Base-by-base conservation (phyloP, 2,797 vertebrate genomes). In the Scarus forsteni region DNA sequence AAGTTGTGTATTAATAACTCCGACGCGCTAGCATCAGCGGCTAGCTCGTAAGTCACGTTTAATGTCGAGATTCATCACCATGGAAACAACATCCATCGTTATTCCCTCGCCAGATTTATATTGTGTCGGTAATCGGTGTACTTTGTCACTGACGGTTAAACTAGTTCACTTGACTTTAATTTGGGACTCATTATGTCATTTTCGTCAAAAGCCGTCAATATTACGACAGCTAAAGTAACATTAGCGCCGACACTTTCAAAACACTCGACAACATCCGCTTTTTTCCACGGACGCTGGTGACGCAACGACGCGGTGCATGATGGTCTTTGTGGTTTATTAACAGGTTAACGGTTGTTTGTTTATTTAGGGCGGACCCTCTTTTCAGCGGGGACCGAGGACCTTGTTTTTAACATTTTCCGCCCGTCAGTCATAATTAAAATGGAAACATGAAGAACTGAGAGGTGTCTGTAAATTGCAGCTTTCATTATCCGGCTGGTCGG, bases 71-170 rank as follows among this genome's bases (percentile, higher is more conserved):
- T 70, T 7, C 15, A 77, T 89, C 79, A 79, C 89, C 80, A 90
- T 92, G 82, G 87, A 81, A 89, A 92, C 89, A 55, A 6, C 49
- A 57, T 74, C 56, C 0, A 9, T 16, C 0, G 51, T 62, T 64
- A 70, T 42, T 1, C 57, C 39, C 34, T 36, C 16, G 34, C 50
- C 44, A 45, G 18, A 44, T 19, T 0, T 12, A n/a, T n/a, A 2
- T 45, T 1, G 14, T n/a, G 7, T 15, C 15, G 7, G 14, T n/a
- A 45, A 8, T n/a, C 5, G 11, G 12, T 5, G 43, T 14, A 3
- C 4, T 13, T 12, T 13, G 43, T 12, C 12, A 44, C 13, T 13
- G 27, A 27, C 27, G 3, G 7, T 39, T 45, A n/a, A 45, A n/a
- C 6, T 15, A 14, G 43, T 44, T 44, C 5, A 13, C 43, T 27